Conservation (phyloP, 1,140 invertebrate species). For the Lamellibrachia luymesi region DNA sequence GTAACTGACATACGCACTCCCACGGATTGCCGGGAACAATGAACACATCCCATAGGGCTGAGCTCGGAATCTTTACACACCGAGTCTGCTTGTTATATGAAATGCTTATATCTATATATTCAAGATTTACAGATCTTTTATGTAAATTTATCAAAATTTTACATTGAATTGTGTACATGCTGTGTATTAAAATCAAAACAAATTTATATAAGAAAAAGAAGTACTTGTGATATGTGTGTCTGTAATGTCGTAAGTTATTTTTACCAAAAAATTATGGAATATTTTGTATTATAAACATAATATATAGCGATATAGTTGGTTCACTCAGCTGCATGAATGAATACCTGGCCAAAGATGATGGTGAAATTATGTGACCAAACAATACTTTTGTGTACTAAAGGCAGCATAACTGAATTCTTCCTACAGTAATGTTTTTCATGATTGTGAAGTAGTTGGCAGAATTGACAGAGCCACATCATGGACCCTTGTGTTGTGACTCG, state of each 20-base stretch:
- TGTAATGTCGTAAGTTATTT: not conserved
- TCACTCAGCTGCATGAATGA: not conserved
- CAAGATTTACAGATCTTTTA: not conserved
- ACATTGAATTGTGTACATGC: not conserved
- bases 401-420: no score
- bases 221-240: not conserved
- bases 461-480: no score
- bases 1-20: no score
- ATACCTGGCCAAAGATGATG: not conserved
- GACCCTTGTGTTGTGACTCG: no score
- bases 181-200: not conserved
- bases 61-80: no score
- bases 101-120: not conserved
- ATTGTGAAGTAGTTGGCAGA: no score
- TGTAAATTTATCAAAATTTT: not conserved
- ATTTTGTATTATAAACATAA: not conserved
- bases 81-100: no score
- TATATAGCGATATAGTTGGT: not conserved
- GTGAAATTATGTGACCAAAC: no score
- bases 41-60: no score
- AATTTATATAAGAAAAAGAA: not conserved
- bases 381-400: no score
- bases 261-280: not conserved
- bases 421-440: no score
- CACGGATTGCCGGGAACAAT: no score